Evolutionary conservation across 2,797 vertebrate genomes (phyloP), one percentile per base, ranked within the genome.

Genomic region (Erethizon dorsatum): DNA sequence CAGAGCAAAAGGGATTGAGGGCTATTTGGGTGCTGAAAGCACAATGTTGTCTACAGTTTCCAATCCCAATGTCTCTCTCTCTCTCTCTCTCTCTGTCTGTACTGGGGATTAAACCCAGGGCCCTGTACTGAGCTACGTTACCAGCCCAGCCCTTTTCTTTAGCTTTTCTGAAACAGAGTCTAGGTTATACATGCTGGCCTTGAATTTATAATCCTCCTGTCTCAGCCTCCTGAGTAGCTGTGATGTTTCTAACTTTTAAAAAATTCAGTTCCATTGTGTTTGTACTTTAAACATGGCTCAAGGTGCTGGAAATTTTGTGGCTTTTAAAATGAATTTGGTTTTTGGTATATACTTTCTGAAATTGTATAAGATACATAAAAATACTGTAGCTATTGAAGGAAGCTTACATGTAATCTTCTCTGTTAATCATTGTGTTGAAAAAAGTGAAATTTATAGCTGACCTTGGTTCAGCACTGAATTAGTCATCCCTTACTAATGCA

Each of bases 381-480:
- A 94, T 95, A 89, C 54, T 96, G 83, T 98, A 98, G 96, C 97
- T 98, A 96, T 90, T 95, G 94, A 98, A 97, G 92, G 93, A 96
- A 98, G 97, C 86, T 97, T 97, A 63, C 84, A 85, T 98, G 77
- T 97, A 97, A 88, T 96, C 88, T 79, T 88, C 56, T 95, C 52
- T 69, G 2, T 97, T 92, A 97, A 94, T 97, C 97, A 98, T 98
- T 98, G 90, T 98, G 96, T 98, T 98, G 98, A 97, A 98, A 96
- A 98, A 98, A 97, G 79, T 98, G 95, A 98, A 98, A 98, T 98
- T 98, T 98, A 98, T 98, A 98, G 97, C 98, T 98, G 97, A 98
- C 98, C 98, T 93, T 98, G 96, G 98, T 98, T 98, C 98, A 98
- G 90, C 97, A 98, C 97, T 97, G 98, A 98, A 98, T 99, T 99